Evolutionary conservation across 1,140 invertebrate species (phyloP).

Genomic region (Teleogryllus occipitalis): DNA sequence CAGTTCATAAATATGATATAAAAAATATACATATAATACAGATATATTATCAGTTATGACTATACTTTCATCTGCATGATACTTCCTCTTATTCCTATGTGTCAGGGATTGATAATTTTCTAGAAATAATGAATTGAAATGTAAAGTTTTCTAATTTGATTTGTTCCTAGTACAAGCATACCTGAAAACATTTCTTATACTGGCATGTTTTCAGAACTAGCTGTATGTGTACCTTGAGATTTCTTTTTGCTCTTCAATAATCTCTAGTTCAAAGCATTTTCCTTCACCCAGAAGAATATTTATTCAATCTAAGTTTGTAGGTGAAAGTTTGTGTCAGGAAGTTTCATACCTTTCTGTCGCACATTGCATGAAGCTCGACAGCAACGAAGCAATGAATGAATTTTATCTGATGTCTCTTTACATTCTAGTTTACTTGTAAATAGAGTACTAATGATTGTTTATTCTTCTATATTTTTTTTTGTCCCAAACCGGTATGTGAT

Average conservation of each 20-base stretch:
- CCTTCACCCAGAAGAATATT: conserved; percentile 9
- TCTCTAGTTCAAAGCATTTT: conserved; percentile 10
- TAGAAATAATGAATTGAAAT: conserved; percentile 15
- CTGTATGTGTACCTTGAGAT: conserved; percentile 16
- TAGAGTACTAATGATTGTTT: conserved; percentile 14
- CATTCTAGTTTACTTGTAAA: conserved; percentile 20
- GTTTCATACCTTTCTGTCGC: neutral
- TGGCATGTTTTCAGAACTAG: conserved; percentile 17
- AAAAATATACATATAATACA: conserved; percentile 17
- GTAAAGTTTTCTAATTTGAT: conserved; percentile 11
- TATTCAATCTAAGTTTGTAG: conserved; percentile 10
- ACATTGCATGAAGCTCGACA: neutral
- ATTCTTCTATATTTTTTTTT: conserved; percentile 13
- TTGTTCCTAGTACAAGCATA: conserved; percentile 17
- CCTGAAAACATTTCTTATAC: neutral
- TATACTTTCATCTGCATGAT: conserved; percentile 21
- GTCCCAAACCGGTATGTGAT: conserved; percentile 20
- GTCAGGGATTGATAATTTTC: conserved; percentile 20
- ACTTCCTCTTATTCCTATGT: conserved; percentile 17
- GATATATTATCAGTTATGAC: conserved; percentile 21
- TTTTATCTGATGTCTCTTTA: conserved; percentile 20
- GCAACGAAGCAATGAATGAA: conserved; percentile 14
- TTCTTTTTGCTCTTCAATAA: conserved; percentile 8
- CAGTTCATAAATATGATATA: conserved; percentile 20
- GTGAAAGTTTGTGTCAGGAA: neutral